These are phyloP conservation scores for Neopipo cinnamomea DNA, from an alignment of 2,113 vertebrate genomes.

Conservation along the genomic window DNA sequence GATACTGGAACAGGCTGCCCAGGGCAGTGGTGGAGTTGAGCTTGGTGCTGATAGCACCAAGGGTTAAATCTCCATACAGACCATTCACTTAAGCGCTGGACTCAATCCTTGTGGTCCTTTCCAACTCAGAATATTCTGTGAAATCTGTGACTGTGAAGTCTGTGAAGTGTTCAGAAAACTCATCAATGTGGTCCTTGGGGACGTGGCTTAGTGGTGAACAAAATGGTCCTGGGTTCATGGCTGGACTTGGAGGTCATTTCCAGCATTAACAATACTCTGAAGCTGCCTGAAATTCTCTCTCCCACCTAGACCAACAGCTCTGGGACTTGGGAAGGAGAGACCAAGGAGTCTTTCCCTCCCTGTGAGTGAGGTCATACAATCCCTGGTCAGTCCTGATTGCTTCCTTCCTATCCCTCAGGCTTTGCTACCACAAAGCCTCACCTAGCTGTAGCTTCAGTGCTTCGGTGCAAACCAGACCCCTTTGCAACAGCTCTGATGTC, in stretches of 20 bases:
- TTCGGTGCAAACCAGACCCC: background rate
- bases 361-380: background rate
- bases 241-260: accelerated
- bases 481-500: background rate
- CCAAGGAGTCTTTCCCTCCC: background rate
- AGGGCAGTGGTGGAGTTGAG: background rate
- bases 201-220: background rate
- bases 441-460: background rate
- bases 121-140: background rate
- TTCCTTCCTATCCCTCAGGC: background rate
- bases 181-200: accelerated
- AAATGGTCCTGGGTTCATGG: background rate
- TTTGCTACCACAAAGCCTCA: background rate
- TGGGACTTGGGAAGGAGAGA: background rate
- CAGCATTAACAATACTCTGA: background rate
- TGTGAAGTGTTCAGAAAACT: background rate
- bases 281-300: background rate
- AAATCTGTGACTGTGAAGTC: background rate
- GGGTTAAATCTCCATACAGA: background rate
- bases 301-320: background rate
- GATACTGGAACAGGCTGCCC: background rate
- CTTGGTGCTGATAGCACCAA: background rate
- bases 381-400: background rate
- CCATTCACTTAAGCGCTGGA: background rate
- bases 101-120: accelerated